Percentiles rank a stretch among this genome's conserved stretches.
These are phyloP conservation scores for Lamprologus ornatipinnis DNA, from an alignment of 2,113 vertebrate genomes.

Conservation along the genomic window DNA sequence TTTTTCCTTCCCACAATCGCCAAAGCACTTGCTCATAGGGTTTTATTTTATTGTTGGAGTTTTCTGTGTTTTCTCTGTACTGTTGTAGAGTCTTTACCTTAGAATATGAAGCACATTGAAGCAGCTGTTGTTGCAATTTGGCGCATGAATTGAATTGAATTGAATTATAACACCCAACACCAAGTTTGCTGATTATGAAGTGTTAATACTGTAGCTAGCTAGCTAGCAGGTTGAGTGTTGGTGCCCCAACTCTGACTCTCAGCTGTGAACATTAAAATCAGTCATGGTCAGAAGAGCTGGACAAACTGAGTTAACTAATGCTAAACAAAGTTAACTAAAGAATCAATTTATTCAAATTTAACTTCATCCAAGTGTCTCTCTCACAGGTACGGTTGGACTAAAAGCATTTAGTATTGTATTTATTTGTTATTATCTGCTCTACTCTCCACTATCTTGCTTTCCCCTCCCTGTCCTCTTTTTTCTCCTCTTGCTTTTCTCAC, in stretches of 20 bases:
- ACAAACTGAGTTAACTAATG: neutral
- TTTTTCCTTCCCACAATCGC: too few species aligned
- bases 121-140: neutral
- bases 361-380: neutral
- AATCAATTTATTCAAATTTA: neutral
- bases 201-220: neutral
- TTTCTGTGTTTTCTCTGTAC: neutral
- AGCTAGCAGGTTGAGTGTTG: neutral
- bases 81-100: neutral
- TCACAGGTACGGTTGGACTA: neutral
- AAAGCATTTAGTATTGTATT: neutral
- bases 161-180: neutral
- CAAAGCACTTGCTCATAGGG: too few species aligned
- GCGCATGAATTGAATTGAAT: fast-evolving
- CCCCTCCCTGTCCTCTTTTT: neutral
- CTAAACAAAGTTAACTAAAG: neutral
- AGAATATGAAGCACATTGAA: neutral
- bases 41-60: too few species aligned
- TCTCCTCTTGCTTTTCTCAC: neutral
- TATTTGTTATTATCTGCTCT: neutral
- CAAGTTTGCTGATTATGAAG: neutral
- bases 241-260: neutral
- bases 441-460: neutral
- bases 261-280: neutral
- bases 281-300: neutral